Evolutionary conservation across 23 tunicate genomes (phyloP), one percentile per base, ranked within the genome.

Genomic region (Diplosoma virens): DNA sequence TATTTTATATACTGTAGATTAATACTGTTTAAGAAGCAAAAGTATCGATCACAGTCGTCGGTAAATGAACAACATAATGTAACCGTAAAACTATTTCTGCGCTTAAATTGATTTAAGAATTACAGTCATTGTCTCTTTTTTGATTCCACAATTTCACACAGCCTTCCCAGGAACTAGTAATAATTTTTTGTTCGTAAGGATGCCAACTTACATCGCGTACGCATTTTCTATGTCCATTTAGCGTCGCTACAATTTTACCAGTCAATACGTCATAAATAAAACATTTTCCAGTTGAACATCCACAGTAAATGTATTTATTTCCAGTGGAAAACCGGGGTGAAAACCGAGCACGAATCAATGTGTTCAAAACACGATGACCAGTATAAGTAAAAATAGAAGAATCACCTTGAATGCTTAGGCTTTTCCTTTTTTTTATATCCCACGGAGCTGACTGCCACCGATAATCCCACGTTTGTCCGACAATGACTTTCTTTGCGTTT

Each of bases 171-270:
- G 93, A 87, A 47, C 81, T 80, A 11, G 93, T 41, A 20, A 87
- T 84, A 37, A 87, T 47, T 18, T 61, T 55, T 20, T 77, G 81
- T 33, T 87, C 70, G 34, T 61, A 87, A 18, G 93, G 93, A 35
- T 87, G 93, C 93, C 93, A 87, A 7, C 76, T 61, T 22, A 80
- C 93, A 74, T 87, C 93, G 34, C 93, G 67, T 9, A 87, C 93
- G 48, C 93, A 87, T 29, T 80, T 47, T 29, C 45, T 26, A 31
- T 87, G 93, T 23, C 36, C 64, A 27, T 64, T 55, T 2, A 32
- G 27, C 50, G 65, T 66, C 4, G 93, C 47, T 1, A 80, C 86
- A 50, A 87, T 79, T 25, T 87, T 75, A 29, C 93, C 93, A 6
- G 93, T 87, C 36, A 87, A 26, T 33, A 87, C 31, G 34, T 87